Conservation (phyloP, 2,888 invertebrate genomes). For the Erebia epiphron region DNA sequence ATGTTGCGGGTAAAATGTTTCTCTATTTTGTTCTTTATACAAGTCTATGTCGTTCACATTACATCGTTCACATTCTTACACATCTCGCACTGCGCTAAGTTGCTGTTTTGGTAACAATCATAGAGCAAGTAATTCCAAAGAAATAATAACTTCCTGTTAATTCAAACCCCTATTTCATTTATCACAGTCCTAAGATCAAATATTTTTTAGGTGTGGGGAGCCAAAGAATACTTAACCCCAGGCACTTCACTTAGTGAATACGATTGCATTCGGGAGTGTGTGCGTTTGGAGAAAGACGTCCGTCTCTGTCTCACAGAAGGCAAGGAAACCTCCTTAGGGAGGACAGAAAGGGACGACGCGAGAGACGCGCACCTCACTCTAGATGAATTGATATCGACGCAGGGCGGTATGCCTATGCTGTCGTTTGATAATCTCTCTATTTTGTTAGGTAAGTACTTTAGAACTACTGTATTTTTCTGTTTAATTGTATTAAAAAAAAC, state of each 20-base stretch:
- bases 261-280: constrained; percentile 96
- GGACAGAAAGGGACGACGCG: constrained; percentile 92
- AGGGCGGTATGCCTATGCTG: constrained; percentile 87
- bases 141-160: too few relatives aligned
- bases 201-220: constrained; percentile 88
- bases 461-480: not conserved
- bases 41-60: too few relatives aligned
- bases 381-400: constrained; percentile 90
- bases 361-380: constrained; percentile 88
- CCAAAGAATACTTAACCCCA: constrained; percentile 93
- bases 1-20: constrained; percentile 78
- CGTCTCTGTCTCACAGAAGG: constrained; percentile 86
- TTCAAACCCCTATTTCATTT: too few relatives aligned
- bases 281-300: constrained; percentile 95
- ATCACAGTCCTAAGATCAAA: too few relatives aligned
- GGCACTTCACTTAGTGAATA: constrained; percentile 93
- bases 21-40: not conserved
- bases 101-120: too few relatives aligned
- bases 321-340: constrained; percentile 86
- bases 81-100: not conserved
- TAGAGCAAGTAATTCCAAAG: too few relatives aligned
- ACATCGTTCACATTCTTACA: too few relatives aligned
- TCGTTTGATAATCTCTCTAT: constrained; percentile 93
- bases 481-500: not conserved
- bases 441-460: constrained; percentile 86